phyloP scores from a whole-genome alignment of 1,140 invertebrate genomes.

The Drosophila arawakana region DNA sequence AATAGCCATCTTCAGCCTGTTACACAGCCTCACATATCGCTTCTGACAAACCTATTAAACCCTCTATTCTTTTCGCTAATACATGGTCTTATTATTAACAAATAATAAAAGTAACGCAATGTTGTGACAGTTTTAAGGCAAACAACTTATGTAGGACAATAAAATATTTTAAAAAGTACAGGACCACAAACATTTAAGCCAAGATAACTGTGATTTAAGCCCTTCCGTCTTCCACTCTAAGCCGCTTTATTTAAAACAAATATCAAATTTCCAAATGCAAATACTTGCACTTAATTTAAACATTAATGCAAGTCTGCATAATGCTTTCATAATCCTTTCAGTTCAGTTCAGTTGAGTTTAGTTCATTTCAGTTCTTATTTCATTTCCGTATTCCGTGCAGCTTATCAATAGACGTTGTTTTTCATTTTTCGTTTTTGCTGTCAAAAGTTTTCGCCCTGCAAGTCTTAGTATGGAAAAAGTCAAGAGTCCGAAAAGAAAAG shows the following conservation, averaged over 20 bases:
- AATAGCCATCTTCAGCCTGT: too few relatives aligned
- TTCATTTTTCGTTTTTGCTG: slow-evolving; percentile 5
- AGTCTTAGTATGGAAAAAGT: slow-evolving; percentile 11
- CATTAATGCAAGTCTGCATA: neutral
- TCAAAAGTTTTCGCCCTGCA: slow-evolving; percentile 29
- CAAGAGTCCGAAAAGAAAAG: slow-evolving; percentile 25
- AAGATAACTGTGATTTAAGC: too few relatives aligned
- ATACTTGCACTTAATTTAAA: neutral
- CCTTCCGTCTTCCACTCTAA: neutral
- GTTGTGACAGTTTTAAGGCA: too few relatives aligned
- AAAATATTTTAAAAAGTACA: too few relatives aligned
- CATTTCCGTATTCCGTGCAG: slow-evolving; percentile 47
- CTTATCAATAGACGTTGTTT: slow-evolving; percentile 29
- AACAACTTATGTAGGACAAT: too few relatives aligned
- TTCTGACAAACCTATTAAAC: too few relatives aligned
- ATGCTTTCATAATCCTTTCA: slow-evolving; percentile 9
- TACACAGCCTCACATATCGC: too few relatives aligned
- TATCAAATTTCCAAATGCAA: neutral
- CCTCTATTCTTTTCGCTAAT: too few relatives aligned
- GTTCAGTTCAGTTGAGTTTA: slow-evolving; percentile 8
- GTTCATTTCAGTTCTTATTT: slow-evolving; percentile 11
- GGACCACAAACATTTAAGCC: too few relatives aligned
- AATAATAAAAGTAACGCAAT: too few relatives aligned
- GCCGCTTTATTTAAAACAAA: neutral
- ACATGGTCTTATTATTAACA: too few relatives aligned